phyloP scores from a whole-genome alignment of 2,888 invertebrate species.

The Sceliomorpha sp. region DNA sequence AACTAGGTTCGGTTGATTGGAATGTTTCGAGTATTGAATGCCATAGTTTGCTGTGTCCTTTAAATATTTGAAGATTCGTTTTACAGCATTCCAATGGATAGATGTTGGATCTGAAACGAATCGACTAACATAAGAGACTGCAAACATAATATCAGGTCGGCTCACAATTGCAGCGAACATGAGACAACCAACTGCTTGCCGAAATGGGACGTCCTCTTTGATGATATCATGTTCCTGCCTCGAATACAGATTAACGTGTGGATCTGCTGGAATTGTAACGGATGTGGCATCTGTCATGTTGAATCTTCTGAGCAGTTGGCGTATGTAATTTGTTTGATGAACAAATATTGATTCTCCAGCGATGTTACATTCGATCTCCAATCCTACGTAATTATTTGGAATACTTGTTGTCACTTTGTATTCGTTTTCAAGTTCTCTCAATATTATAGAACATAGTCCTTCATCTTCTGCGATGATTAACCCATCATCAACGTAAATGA shows the following conservation, averaged over 20 bases:
- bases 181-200: slow-evolving; percentile 35
- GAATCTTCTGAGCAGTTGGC: slow-evolving; percentile 28
- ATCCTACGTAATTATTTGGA: slow-evolving; percentile 41
- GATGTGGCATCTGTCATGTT: slow-evolving; percentile 23
- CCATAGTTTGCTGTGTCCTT: slow-evolving; percentile 32
- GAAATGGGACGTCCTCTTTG: slow-evolving; percentile 10
- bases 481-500: slow-evolving; percentile 27
- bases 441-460: slow-evolving; percentile 4
- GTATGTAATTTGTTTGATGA: slow-evolving; percentile 13
- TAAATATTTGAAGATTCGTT: slow-evolving; percentile 48
- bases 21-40: slow-evolving; percentile 17
- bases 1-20: slow-evolving; percentile 8
- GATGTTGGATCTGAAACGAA: slow-evolving; percentile 22
- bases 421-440: slow-evolving; percentile 9
- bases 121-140: slow-evolving; percentile 36
- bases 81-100: slow-evolving; percentile 46
- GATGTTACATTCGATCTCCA: slow-evolving; percentile 28
- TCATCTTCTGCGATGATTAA: slow-evolving; percentile 16
- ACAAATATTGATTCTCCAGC: slow-evolving; percentile 8
- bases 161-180: slow-evolving; percentile 39
- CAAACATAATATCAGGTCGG: slow-evolving; percentile 52
- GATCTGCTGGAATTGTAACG: slow-evolving; percentile 15
- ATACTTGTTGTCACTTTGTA: slow-evolving; percentile 8
- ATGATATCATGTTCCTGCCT: slow-evolving; percentile 7
- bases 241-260: slow-evolving; percentile 15